These are phyloP conservation scores for Tortrix viridana DNA, from an alignment of 2,888 invertebrate species.

Conservation along the genomic window DNA sequence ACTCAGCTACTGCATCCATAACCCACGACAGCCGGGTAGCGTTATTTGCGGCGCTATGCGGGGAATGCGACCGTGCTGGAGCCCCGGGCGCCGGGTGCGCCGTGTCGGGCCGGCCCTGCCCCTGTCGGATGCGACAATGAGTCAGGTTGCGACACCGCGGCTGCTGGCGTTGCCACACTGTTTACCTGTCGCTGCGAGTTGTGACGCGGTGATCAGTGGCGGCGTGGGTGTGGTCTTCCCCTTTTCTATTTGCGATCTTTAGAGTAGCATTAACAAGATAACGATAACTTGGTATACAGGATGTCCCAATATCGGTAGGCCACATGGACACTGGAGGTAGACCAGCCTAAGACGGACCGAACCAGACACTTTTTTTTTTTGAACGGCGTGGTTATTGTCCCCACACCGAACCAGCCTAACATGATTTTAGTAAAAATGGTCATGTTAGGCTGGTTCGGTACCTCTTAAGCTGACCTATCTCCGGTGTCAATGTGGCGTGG, in stretches of 20 bases:
- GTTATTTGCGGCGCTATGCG: slow-evolving; percentile 18
- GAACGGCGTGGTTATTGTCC: too few species aligned
- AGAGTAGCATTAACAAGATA: too few species aligned
- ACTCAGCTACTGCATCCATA: slow-evolving; percentile 6
- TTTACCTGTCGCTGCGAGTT: neutral
- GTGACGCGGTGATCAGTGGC: neutral
- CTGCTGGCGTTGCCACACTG: slow-evolving; percentile 6
- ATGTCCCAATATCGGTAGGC: too few species aligned
- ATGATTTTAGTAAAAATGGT: too few species aligned
- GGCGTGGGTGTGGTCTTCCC: neutral
- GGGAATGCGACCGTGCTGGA: slow-evolving; percentile 6
- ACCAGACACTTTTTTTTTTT: too few species aligned
- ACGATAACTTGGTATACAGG: too few species aligned
- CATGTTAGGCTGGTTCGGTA: too few species aligned
- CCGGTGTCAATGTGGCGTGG: too few species aligned
- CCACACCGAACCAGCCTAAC: too few species aligned
- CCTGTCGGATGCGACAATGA: neutral
- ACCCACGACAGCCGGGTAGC: slow-evolving; percentile 4
- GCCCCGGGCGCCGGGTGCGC: slow-evolving; percentile 20
- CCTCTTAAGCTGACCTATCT: too few species aligned
- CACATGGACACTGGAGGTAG: too few species aligned
- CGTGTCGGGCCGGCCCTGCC: slow-evolving; percentile 26
- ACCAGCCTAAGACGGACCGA: too few species aligned
- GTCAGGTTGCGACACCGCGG: slow-evolving; percentile 30
- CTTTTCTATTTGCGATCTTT: neutral